Evolutionary conservation across 2,888 invertebrate species (phyloP), one percentile per base, ranked within the genome.

Genomic region (Cheilosia variabilis): DNA sequence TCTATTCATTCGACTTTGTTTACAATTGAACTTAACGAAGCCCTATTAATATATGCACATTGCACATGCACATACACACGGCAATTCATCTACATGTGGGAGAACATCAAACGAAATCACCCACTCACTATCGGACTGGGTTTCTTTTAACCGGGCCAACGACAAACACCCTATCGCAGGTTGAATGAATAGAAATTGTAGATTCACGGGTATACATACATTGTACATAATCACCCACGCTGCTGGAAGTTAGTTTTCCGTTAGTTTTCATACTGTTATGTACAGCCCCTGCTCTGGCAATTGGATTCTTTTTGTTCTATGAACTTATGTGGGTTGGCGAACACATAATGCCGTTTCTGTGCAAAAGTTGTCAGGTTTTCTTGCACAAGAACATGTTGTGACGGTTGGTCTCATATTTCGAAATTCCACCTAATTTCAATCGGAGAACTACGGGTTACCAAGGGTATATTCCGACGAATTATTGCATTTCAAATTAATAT

Each of bases 11-110:
- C 37, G 37, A 68, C 57, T 81, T 81, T 81, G 57, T 81, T 75
- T 75, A 58, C 63, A 81, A 75, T 69, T 69, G 55, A 75, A 69
- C 57, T 63, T 81, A 81, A 81, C 81, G 81, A 81, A 81, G 81
- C 75, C 81, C 73, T 81, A 81, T 75, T 81, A 75, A 75, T 81
- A 81, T 75, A 41, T 63, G 62, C 58, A 63, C 53, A 43, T 50
- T n/a, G n/a, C n/a, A n/a, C n/a, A 41, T 63, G 62, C 58, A 63
- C 53, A 43, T 50, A 45, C 37, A 62, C 62, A 17, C 13, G 52
- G 52, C 52, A 34, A 41, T 27, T 62, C 45, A 43, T 55, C 55
- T 63, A 34, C 45, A 73, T 55, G 63, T 62, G 13, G 10, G 50
- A 55, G 60, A 73, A 80, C 66, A 73, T 80, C 80, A 80, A 80